Percentiles rank a stretch among this genome's conserved stretches.
These are phyloP conservation scores for Cryptocephalus primarius DNA, from an alignment of 2,888 invertebrate genomes.

Conservation along the genomic window DNA sequence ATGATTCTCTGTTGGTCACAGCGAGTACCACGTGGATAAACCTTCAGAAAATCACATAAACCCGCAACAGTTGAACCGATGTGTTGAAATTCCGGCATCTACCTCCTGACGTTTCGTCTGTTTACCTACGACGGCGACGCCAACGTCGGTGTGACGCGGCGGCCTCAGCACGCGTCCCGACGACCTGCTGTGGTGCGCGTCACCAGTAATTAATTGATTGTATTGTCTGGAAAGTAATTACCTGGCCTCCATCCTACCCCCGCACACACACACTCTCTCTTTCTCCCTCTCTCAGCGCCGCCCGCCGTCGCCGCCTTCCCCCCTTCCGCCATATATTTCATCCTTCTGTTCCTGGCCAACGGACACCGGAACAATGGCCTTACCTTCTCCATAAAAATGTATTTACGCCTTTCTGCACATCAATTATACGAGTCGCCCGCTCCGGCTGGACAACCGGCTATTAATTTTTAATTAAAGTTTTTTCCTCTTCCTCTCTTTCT, in stretches of 20 bases:
- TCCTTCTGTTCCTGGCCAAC: slow-evolving; percentile 35
- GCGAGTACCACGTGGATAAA: too few species aligned
- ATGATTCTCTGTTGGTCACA: too few species aligned
- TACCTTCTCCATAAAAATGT: slow-evolving; percentile 24
- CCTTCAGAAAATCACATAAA: too few species aligned
- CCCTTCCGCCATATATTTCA: slow-evolving; percentile 29
- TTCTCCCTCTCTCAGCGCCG: slow-evolving; percentile 27
- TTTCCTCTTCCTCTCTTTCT: too few species aligned
- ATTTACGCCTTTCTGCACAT: slow-evolving; percentile 22
- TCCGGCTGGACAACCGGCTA: neutral
- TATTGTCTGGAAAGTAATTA: slow-evolving; percentile 41
- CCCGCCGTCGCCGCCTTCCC: slow-evolving; percentile 1
- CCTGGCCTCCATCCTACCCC: too few species aligned
- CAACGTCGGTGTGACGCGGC: too few species aligned
- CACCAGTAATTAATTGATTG: slow-evolving; percentile 41
- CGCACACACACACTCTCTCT: too few species aligned
- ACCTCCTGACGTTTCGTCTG: too few species aligned
- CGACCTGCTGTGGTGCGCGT: slow-evolving; percentile 24
- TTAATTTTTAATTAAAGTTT: neutral
- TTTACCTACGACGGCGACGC: too few species aligned
- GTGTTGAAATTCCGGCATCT: too few species aligned
- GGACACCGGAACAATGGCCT: slow-evolving; percentile 20
- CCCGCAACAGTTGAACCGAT: too few species aligned
- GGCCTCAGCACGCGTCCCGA: too few species aligned
- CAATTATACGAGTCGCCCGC: slow-evolving; percentile 13